These are phyloP conservation scores for Bhutanitis thaidina DNA, from an alignment of 2,888 invertebrate genomes.

Conservation along the genomic window DNA sequence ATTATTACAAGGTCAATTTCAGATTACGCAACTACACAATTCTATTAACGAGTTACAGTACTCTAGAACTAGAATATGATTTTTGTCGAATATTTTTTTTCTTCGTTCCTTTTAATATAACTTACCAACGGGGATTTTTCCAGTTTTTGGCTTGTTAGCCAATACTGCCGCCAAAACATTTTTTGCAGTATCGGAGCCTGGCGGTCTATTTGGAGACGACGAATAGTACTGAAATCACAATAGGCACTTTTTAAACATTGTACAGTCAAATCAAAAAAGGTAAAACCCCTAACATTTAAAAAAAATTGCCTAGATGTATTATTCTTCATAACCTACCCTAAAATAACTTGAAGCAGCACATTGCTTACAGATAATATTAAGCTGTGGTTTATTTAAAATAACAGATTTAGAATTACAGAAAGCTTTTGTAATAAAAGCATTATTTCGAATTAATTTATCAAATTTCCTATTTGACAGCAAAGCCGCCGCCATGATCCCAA, in stretches of 20 bases:
- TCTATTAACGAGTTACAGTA: conserved; percentile 7
- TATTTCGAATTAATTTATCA: conserved; percentile 56
- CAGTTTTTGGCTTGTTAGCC: conserved; percentile 71
- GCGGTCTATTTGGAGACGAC: conserved; percentile 40
- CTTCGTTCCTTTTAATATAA: conserved; percentile 1
- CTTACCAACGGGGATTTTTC: conserved; percentile 76
- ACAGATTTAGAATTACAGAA: conserved; percentile 38
- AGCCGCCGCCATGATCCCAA: conserved; percentile 66
- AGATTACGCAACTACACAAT: conserved; percentile 38
- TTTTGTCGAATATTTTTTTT: too few relatives aligned
- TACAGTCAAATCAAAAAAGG: neutral
- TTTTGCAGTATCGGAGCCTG: conserved; percentile 60
- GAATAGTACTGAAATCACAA: conserved; percentile 56
- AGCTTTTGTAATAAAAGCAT: conserved; percentile 50
- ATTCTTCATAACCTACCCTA: conserved; percentile 47
- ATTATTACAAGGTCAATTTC: conserved; percentile 47
- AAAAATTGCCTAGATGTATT: conserved; percentile 3
- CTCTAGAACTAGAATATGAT: too few relatives aligned
- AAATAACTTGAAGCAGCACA: conserved; percentile 54
- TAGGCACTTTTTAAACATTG: neutral
- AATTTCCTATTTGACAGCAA: conserved; percentile 62
- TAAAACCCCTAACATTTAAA: conserved; percentile 11
- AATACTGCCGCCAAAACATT: conserved; percentile 74
- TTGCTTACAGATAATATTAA: conserved; percentile 52
- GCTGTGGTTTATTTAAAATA: conserved; percentile 53